Evolutionary conservation across 2,888 invertebrate genomes (phyloP).

Genomic region (Peribatodes rhomboidaria): DNA sequence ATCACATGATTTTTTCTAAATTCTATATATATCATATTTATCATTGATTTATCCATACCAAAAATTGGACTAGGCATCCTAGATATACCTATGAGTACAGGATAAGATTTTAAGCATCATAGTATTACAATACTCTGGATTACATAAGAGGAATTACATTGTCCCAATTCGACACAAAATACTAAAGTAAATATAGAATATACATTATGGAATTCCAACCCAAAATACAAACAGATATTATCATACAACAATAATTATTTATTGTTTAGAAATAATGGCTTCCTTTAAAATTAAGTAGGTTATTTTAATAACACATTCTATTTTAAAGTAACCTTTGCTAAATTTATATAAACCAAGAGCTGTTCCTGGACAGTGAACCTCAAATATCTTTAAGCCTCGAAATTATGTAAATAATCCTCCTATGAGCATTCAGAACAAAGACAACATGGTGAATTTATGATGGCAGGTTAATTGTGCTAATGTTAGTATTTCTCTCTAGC

Average conservation of each 20-base stretch:
- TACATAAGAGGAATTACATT: constrained; percentile 1
- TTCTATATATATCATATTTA: too few species aligned
- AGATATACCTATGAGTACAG: neutral
- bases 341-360: constrained; percentile 7
- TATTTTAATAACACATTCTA: neutral
- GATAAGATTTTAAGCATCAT: neutral
- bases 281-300: neutral
- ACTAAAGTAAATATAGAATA: neutral
- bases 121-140: neutral
- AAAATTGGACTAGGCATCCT: neutral
- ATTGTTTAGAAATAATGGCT: neutral
- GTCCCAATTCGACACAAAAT: neutral
- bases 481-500: neutral
- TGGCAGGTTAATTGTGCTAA: neutral
- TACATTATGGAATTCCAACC: neutral
- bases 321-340: neutral
- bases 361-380: constrained; percentile 16
- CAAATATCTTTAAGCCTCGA: constrained; percentile 23
- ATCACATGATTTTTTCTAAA: too few species aligned
- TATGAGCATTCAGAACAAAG: constrained; percentile 48
- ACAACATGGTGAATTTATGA: constrained; percentile 31
- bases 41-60: too few species aligned
- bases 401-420: constrained; percentile 58
- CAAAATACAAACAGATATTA: neutral
- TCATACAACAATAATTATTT: neutral